Base-by-base conservation (phyloP, 2,888 invertebrate species). In the Catotricha subobsoleta region DNA sequence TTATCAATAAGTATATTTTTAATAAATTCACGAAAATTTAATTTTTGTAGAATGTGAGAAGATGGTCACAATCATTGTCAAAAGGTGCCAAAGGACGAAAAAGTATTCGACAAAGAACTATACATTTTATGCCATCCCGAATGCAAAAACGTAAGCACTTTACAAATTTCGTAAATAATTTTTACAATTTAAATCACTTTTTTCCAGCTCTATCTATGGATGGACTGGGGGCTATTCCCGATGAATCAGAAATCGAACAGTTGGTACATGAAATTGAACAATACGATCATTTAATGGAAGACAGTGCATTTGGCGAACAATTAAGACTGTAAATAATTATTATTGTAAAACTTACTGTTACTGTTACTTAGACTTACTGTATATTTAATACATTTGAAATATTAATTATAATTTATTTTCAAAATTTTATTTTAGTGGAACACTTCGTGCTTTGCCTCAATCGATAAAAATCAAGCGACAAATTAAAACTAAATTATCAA, bases 361-460 rank as follows among this genome's bases (percentile, higher is more conserved):
- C n/a, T n/a, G n/a, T n/a, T n/a, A n/a, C n/a, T n/a, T n/a, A n/a
- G n/a, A n/a, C n/a, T n/a, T n/a, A n/a, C n/a, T n/a, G n/a, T n/a
- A 13, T 20, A 25, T 21, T 31, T 30, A 31, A 33, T 36, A n/a
- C 15, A 29, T 39, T 42, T n/a, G 4, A 20, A 25, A 16, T 36
- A 13, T 2, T 31, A 19, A 23, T 34, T 30, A 12, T 19, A 35
- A 16, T 28, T 34, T 15, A 28, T 16, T 33, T 36, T 15, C 39
- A 30, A 37, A 23, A 35, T 16, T 15, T 18, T 36, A 12, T 41
- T 40, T n/a, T 41, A 76, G 76, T 49, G 75, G 76, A 48, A 74
- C 76, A 1, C 58, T 81, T 29, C 65, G 75, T 34, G 74, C 76
- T 43, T 67, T 81, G 52, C 75, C 80, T 0, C 76, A 79, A 52